A percentile compares a stretch with the other conserved stretches of the same genome.
Conservation (phyloP, 2,797 vertebrate genomes). For the Salmo trutta region DNA sequence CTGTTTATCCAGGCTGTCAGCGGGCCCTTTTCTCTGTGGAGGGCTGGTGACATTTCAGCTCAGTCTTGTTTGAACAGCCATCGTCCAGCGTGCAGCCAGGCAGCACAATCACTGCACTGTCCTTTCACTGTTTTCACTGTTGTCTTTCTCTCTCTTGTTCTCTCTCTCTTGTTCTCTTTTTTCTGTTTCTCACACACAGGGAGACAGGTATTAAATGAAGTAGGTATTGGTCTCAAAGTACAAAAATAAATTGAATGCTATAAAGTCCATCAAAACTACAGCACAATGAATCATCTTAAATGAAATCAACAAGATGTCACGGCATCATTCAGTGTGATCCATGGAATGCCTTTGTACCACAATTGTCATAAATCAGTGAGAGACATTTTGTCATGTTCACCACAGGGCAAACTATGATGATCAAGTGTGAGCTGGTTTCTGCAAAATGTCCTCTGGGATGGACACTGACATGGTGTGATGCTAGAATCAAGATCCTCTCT, state of each 20-base stretch:
- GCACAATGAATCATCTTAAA: conserved; percentile 40
- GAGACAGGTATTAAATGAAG: neutral
- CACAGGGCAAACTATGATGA: conserved; percentile 50
- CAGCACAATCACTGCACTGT: conserved; percentile 52
- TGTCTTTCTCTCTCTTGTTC: conserved; percentile 15
- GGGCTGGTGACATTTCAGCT: conserved; percentile 67
- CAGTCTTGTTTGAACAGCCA: conserved; percentile 63
- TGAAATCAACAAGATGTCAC: conserved; percentile 36
- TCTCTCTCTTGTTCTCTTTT: neutral
- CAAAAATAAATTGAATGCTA: neutral
- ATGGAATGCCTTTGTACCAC: conserved; percentile 42
- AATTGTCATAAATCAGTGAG: conserved; percentile 52
- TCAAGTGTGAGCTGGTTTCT: conserved; percentile 47
- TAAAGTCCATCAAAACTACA: conserved; percentile 2
- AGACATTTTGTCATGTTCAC: conserved; percentile 47
- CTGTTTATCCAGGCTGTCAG: conserved; percentile 74
- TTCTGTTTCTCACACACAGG: neutral
- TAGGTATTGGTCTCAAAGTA: neutral
- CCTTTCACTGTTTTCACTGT: conserved; percentile 22
- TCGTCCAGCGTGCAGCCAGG: conserved; percentile 45
- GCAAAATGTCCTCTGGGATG: conserved; percentile 40
- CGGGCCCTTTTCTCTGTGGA: conserved; percentile 51
- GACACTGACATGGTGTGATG: conserved; percentile 45
- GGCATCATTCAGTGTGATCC: conserved; percentile 43
- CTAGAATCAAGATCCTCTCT: neutral